phyloP scores from a whole-genome alignment of 2,888 invertebrate species.

The Dasypolia templi region DNA sequence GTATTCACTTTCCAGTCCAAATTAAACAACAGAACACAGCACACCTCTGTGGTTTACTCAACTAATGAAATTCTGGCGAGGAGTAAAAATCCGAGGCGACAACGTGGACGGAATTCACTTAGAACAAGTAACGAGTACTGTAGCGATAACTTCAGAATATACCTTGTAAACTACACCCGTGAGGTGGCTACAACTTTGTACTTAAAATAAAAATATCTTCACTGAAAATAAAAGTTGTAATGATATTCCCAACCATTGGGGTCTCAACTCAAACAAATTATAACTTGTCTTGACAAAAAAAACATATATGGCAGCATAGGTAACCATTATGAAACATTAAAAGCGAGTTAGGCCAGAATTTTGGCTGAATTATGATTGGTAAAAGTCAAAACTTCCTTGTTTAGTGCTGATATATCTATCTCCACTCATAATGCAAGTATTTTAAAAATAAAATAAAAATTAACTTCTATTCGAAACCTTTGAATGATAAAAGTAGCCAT shows the following conservation, averaged over 20 bases:
- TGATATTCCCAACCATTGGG: not conserved
- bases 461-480: no score
- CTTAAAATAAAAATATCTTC: not conserved
- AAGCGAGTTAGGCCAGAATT: no score
- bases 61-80: constrained; percentile 52
- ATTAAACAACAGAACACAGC: constrained; percentile 19
- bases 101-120: constrained; percentile 44
- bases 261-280: no score
- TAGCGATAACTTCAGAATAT: constrained; percentile 11
- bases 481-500: no score
- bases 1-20: constrained; percentile 22
- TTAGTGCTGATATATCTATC: no score
- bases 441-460: no score
- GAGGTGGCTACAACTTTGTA: constrained; percentile 17
- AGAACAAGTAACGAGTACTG: constrained; percentile 29
- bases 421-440: no score
- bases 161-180: constrained; percentile 9
- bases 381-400: no score
- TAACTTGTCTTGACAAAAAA: no score
- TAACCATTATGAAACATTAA: no score
- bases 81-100: constrained; percentile 56
- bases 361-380: no score
- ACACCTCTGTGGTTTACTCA: constrained; percentile 47
- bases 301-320: no score
- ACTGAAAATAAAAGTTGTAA: constrained; percentile 1